These are phyloP conservation scores for Nycteola revayana DNA, from an alignment of 2,888 invertebrate species.

Conservation along the genomic window DNA sequence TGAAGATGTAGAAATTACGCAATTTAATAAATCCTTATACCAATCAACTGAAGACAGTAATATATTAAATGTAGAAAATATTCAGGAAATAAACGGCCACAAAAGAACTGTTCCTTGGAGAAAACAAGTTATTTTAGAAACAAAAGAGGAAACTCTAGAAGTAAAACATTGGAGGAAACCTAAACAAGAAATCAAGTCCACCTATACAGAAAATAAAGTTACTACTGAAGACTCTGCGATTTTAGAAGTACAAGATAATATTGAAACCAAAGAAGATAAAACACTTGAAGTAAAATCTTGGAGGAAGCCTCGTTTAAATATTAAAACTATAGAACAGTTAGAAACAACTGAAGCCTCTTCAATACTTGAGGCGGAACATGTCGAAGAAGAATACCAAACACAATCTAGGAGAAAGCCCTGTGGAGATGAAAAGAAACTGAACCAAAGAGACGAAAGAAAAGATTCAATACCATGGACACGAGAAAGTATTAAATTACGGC, in stretches of 20 bases:
- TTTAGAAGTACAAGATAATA: constrained; percentile 27
- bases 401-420: constrained; percentile 28
- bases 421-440: constrained; percentile 31
- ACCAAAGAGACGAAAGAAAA: constrained; percentile 40
- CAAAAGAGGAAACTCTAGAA: constrained; percentile 35
- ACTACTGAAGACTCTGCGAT: constrained; percentile 35
- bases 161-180: constrained; percentile 51
- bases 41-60: constrained; percentile 67
- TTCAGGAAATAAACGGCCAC: constrained; percentile 54
- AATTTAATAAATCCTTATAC: constrained; percentile 42
- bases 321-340: constrained; percentile 5
- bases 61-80: constrained; percentile 55
- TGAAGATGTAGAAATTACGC: constrained; percentile 36
- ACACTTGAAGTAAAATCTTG: constrained; percentile 16
- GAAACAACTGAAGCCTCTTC: constrained; percentile 16
- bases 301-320: constrained; percentile 17
- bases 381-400: constrained; percentile 20
- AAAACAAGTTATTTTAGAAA: constrained; percentile 32
- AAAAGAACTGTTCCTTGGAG: constrained; percentile 64
- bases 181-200: constrained; percentile 20
- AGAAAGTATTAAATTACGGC: constrained; percentile 83
- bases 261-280: constrained; percentile 17
- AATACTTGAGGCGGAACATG: constrained; percentile 13
- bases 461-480: constrained; percentile 82
- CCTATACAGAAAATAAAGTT: constrained; percentile 25